Conservation (phyloP, 2,888 invertebrate genomes). For the Agriotes lineatus region DNA sequence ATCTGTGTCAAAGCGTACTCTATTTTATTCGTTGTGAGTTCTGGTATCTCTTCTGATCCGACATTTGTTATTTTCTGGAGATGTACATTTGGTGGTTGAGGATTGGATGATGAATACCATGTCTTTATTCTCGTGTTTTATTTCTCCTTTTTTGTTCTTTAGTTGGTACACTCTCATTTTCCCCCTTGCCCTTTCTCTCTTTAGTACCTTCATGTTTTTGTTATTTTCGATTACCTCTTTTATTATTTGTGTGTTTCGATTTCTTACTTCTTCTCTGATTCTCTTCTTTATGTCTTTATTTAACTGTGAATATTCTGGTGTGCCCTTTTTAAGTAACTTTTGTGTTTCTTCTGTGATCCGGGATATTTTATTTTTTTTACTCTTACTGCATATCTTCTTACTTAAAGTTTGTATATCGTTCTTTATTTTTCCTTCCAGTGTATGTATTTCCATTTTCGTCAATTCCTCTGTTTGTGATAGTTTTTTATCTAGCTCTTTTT, state of each 20-base stretch:
- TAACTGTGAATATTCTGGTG: neutral
- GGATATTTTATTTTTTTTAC: no score
- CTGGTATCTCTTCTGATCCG: neutral
- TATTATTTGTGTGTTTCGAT: neutral
- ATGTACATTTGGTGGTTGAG: neutral
- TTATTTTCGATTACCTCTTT: neutral
- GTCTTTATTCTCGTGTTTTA: neutral
- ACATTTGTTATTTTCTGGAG: neutral
- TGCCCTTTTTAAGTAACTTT: neutral
- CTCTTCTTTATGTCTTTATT: neutral
- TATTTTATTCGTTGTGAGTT: neutral
- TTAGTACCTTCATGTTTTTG: constrained; percentile 4
- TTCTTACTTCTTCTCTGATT: neutral
- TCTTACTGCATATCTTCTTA: no score
- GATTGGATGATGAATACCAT: neutral
- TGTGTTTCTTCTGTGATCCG: no score
- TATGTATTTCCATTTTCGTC: no score
- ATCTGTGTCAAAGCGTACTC: neutral
- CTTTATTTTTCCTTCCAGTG: no score
- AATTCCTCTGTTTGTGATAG: no score
- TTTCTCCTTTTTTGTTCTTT: neutral
- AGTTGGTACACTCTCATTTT: neutral
- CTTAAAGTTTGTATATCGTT: no score
- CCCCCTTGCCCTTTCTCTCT: neutral
- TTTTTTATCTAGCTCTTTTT: no score